Evolutionary conservation across 2,797 vertebrate species (phyloP).

Genomic region (Amniataba percoides): DNA sequence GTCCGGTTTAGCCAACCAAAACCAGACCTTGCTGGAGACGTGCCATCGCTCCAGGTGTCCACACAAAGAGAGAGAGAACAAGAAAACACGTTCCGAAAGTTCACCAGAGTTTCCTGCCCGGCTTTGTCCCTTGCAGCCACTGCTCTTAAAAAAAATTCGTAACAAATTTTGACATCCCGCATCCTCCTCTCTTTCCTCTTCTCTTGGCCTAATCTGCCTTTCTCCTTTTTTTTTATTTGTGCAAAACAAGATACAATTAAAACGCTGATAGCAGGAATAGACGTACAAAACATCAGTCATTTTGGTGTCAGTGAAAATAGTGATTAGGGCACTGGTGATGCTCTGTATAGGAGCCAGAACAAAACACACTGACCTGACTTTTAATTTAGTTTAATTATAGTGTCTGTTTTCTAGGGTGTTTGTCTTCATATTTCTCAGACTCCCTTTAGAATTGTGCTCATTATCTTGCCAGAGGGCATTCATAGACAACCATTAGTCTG

Average conservation of each 20-base stretch:
- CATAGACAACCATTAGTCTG: slow-evolving; percentile 15
- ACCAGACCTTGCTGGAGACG: slow-evolving; percentile 18
- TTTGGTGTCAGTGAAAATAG: neutral
- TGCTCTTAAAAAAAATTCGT: neutral
- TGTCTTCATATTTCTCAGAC: neutral
- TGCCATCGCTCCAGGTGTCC: slow-evolving; percentile 28
- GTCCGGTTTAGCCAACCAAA: slow-evolving; percentile 21
- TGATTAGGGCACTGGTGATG: neutral
- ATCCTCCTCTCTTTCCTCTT: neutral
- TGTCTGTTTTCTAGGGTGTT: neutral
- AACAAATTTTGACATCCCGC: neutral
- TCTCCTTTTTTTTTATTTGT: neutral
- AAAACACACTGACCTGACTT: neutral
- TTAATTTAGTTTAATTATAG: neutral
- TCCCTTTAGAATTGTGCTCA: neutral
- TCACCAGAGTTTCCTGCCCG: slow-evolving; percentile 4
- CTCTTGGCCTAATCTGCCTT: neutral
- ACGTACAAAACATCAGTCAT: neutral
- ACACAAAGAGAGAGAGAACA: slow-evolving; percentile 5
- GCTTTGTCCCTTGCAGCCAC: neutral
- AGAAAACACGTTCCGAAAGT: slow-evolving; percentile 9
- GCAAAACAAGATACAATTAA: neutral
- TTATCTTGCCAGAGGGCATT: slow-evolving; percentile 3
- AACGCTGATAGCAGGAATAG: neutral
- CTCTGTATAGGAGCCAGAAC: neutral